Percentiles rank a stretch among this genome's conserved stretches.
Conservation (phyloP, 2,113 vertebrate species). For the Pithys albifrons region DNA sequence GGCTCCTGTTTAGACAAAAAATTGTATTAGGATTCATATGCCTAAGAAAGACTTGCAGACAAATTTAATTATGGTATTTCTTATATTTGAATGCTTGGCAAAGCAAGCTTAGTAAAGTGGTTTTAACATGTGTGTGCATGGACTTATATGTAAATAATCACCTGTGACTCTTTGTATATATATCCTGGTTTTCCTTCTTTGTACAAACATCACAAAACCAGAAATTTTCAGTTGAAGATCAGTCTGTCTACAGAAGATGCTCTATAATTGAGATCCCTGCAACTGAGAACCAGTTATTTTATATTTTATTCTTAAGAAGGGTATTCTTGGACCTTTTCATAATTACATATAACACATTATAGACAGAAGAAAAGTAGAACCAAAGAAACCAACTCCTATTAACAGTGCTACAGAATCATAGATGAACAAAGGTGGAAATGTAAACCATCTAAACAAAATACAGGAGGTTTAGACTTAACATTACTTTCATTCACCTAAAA, state of each 20-base stretch:
- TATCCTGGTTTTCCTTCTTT: background rate
- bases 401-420: background rate
- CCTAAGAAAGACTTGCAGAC: background rate
- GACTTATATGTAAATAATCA: background rate
- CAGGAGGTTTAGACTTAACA: background rate
- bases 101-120: background rate
- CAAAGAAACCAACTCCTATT: background rate
- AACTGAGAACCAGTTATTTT: background rate
- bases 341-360: background rate
- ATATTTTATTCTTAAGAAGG: background rate
- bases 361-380: background rate
- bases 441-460: background rate
- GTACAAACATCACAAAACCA: background rate
- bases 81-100: background rate
- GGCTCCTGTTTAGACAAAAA: background rate
- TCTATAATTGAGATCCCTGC: background rate
- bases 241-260: background rate
- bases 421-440: background rate
- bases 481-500: background rate
- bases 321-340: background rate
- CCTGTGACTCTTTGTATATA: background rate
- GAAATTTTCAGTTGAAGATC: background rate
- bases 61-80: background rate
- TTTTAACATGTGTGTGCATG: background rate
- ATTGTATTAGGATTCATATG: background rate